Percentiles rank a stretch among this genome's conserved stretches.
Evolutionary conservation across 2,113 vertebrate genomes (phyloP).

Genomic region (Sylvia atricapilla): DNA sequence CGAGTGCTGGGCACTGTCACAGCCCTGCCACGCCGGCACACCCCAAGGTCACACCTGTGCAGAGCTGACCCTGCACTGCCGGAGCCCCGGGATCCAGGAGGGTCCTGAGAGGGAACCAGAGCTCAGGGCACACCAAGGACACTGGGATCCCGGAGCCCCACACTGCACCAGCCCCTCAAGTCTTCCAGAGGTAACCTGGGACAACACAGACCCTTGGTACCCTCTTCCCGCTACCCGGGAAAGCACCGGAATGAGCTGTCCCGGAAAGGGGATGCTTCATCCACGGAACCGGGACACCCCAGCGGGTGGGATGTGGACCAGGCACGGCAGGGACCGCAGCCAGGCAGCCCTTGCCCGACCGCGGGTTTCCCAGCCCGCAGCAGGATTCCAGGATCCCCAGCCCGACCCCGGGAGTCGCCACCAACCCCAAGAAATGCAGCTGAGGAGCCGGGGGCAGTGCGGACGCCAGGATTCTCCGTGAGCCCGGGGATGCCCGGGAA

Average conservation of each 20-base stretch:
- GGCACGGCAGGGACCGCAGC: not conserved
- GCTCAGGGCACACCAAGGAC: not conserved
- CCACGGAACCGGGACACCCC: not conserved
- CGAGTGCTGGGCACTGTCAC: not conserved
- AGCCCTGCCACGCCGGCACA: not conserved
- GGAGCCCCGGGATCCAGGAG: not conserved
- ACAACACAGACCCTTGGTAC: not conserved
- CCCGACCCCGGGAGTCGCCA: not conserved
- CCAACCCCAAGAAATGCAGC: not conserved
- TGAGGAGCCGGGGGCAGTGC: not conserved
- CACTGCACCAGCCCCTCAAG: not conserved
- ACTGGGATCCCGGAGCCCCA: too few relatives aligned
- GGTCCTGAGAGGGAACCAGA: not conserved
- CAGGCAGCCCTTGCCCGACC: not conserved
- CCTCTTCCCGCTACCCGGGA: not conserved
- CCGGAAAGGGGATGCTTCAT: not conserved
- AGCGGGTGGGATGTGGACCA: not conserved
- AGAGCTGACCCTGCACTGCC: not conserved
- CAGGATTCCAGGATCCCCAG: not conserved
- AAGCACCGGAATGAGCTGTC: not conserved
- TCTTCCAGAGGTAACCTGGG: not conserved
- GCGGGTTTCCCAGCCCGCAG: not conserved
- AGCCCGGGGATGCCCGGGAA: constrained; percentile 19
- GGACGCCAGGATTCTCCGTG: not conserved
- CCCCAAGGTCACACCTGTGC: not conserved